phyloP scores from a whole-genome alignment of 2,113 vertebrate species.

The Vidua chalybeata region DNA sequence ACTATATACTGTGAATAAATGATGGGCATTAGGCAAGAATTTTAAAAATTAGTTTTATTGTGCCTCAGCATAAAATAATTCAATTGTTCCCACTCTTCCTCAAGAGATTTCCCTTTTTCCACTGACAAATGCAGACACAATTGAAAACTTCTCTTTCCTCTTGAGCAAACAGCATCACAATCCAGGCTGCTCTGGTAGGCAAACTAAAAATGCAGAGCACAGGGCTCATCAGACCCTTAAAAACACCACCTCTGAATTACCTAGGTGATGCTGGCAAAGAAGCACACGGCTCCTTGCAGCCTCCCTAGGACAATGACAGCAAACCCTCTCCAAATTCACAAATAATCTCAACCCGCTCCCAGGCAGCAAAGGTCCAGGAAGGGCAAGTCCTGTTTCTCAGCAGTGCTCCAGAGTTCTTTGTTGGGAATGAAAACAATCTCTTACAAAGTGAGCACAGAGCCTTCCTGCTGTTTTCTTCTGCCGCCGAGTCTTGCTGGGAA shows the following conservation, averaged over 20 bases:
- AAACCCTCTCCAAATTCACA: not conserved
- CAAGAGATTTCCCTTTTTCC: not conserved
- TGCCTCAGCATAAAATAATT: conserved; percentile 42
- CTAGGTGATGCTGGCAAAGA: not conserved
- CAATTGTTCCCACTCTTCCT: not conserved
- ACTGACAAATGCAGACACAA: not conserved
- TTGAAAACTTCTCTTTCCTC: not conserved
- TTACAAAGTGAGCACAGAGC: not conserved
- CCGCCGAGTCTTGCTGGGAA: not conserved
- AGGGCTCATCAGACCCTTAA: not conserved
- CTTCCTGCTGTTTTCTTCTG: not conserved
- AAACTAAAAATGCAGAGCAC: not conserved
- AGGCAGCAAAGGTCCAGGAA: not conserved
- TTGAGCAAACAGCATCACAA: not conserved
- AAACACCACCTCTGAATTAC: not conserved
- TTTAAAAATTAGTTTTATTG: not conserved
- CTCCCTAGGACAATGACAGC: not conserved
- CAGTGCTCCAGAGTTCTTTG: not conserved
- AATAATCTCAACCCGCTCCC: fast-evolving
- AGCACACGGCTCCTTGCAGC: not conserved
- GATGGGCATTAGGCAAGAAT: not conserved
- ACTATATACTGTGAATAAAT: conserved; percentile 18
- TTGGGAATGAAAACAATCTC: not conserved
- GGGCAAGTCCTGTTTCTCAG: not conserved
- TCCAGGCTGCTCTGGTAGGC: not conserved